phyloP scores from a whole-genome alignment of 2,888 invertebrate species.

The Mesorhabditis spiculigera region DNA sequence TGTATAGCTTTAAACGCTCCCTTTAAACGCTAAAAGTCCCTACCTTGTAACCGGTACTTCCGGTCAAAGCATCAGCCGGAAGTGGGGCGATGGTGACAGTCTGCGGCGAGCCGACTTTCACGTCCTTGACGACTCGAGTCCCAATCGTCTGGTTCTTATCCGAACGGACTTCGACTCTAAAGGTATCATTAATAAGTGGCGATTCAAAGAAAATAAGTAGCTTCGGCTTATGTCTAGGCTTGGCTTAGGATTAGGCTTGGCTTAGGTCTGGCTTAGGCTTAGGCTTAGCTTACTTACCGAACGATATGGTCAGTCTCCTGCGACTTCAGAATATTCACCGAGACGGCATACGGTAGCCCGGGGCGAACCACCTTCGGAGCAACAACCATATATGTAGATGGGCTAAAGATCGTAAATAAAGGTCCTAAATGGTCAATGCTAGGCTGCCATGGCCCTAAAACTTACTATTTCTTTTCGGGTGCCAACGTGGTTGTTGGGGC shows the following conservation, averaged over 20 bases:
- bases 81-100: conserved; percentile 48
- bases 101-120: conserved; percentile 41
- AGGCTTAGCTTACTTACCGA: conserved; percentile 16
- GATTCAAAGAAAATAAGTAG: neutral
- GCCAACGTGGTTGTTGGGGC: conserved; percentile 10
- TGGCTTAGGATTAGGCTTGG: too few species aligned
- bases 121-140: conserved; percentile 47
- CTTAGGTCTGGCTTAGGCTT: too few species aligned
- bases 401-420: conserved; percentile 26
- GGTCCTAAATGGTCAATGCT: neutral
- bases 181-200: neutral
- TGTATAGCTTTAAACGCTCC: too few species aligned
- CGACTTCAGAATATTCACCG: conserved; percentile 58
- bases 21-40: neutral
- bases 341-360: conserved; percentile 58
- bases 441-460: neutral
- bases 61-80: conserved; percentile 38
- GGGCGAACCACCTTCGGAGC: conserved; percentile 59
- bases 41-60: conserved; percentile 43
- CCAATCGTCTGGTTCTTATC: conserved; percentile 51
- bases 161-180: conserved; percentile 45
- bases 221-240: too few species aligned
- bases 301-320: conserved; percentile 53
- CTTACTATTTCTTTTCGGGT: conserved; percentile 15
- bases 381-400: conserved; percentile 57